Conservation (phyloP, 1,140 invertebrate genomes). For the Brachionus plicatilis region DNA sequence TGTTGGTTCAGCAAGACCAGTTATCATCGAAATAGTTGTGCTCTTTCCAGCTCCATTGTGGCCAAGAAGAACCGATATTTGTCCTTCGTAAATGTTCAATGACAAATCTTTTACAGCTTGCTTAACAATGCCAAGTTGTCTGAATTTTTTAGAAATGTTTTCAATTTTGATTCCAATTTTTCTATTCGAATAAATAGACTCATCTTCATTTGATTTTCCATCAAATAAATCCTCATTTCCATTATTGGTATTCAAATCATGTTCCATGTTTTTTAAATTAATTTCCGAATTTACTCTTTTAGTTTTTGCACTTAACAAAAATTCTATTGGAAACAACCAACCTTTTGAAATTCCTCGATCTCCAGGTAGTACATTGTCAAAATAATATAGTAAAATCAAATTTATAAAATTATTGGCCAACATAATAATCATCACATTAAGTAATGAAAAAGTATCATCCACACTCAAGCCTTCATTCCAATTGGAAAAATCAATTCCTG, state of each 20-base stretch:
- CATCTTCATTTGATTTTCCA: neutral
- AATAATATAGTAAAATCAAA: constrained; percentile 11
- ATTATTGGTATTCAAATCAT: neutral
- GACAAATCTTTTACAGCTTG: constrained; percentile 34
- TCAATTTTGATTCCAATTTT: constrained; percentile 29
- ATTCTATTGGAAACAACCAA: constrained; percentile 30
- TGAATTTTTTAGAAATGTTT: constrained; percentile 29
- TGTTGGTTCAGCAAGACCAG: constrained; percentile 67
- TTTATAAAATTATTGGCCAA: neutral
- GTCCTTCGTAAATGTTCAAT: constrained; percentile 56
- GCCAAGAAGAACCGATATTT: constrained; percentile 57
- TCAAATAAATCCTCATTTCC: neutral
- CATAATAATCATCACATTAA: constrained; percentile 12
- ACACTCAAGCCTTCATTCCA: constrained; percentile 14
- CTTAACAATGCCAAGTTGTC: neutral
- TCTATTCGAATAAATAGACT: neutral
- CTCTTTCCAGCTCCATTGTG: constrained; percentile 69
- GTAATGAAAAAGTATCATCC: neutral
- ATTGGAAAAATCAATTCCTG: constrained; percentile 19
- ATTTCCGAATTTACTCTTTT: neutral
- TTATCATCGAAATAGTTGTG: constrained; percentile 64
- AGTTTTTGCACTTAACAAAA: neutral
- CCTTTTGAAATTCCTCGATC: constrained; percentile 3
- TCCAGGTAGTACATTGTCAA: constrained; percentile 21
- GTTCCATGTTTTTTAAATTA: neutral